A percentile compares a stretch with the other conserved stretches of the same genome.
Evolutionary conservation across 2,888 invertebrate genomes (phyloP).

Genomic region (Lysandra coridon): DNA sequence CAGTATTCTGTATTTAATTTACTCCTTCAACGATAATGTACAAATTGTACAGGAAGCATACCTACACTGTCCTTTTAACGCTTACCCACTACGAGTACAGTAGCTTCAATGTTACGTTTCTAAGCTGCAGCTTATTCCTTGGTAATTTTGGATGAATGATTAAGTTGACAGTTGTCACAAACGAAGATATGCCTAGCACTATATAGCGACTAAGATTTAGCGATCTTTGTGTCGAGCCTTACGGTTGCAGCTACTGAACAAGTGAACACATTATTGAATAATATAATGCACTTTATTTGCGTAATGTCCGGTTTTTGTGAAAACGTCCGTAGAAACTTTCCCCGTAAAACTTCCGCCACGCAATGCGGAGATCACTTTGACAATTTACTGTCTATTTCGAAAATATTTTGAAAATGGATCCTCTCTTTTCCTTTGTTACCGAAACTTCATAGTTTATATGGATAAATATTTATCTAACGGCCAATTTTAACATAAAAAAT

Average conservation of each 20-base stretch:
- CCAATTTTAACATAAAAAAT: too few relatives aligned
- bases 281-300: constrained; percentile 24
- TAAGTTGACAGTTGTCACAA: background rate
- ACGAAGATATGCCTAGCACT: background rate
- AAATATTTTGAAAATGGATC: background rate
- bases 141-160: too few relatives aligned
- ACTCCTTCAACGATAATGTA: too few relatives aligned
- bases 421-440: too few relatives aligned
- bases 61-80: too few relatives aligned
- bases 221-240: background rate
- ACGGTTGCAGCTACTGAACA: constrained; percentile 5
- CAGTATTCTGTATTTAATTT: too few relatives aligned
- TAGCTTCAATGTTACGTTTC: too few relatives aligned
- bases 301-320: constrained; percentile 26
- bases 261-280: background rate
- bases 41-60: too few relatives aligned
- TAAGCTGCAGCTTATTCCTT: too few relatives aligned
- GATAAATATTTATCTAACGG: too few relatives aligned
- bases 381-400: background rate
- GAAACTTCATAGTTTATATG: too few relatives aligned
- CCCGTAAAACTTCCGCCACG: background rate
- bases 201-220: background rate
- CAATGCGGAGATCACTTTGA: background rate
- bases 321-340: constrained; percentile 23
- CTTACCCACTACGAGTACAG: too few relatives aligned